Percentiles rank a stretch among this genome's conserved stretches.
These are phyloP conservation scores for Tamandua tetradactyla DNA, from an alignment of 2,797 vertebrate genomes.

Conservation along the genomic window DNA sequence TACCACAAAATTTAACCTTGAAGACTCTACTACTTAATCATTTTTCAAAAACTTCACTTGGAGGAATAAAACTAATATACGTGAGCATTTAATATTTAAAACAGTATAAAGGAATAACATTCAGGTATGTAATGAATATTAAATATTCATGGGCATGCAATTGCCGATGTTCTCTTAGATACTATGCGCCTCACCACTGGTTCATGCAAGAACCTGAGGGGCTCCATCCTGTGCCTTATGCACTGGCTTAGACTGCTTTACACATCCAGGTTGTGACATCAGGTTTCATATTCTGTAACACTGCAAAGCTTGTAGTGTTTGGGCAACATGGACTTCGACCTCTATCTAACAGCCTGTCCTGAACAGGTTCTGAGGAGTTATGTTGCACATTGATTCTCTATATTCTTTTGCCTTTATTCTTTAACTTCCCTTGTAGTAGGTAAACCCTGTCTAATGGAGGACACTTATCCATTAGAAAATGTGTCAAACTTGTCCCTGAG, in stretches of 20 bases:
- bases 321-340: neutral
- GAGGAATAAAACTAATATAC: slow-evolving; percentile 12
- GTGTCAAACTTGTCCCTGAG: neutral
- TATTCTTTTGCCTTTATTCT: slow-evolving; percentile 14
- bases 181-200: neutral
- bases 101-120: neutral
- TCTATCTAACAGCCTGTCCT: neutral
- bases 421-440: neutral
- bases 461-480: neutral
- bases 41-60: neutral
- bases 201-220: neutral
- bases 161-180: neutral
- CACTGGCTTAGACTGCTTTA: neutral
- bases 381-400: neutral
- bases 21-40: neutral
- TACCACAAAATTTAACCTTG: slow-evolving; percentile 12
- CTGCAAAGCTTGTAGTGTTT: neutral
- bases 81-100: slow-evolving; percentile 17
- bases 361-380: neutral
- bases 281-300: neutral
- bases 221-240: neutral
- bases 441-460: neutral
- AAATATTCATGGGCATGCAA: neutral
- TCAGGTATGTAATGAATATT: neutral
- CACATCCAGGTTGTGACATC: neutral